Conservation (phyloP, 2,797 vertebrate genomes). For the Limnodromus scolopaceus region DNA sequence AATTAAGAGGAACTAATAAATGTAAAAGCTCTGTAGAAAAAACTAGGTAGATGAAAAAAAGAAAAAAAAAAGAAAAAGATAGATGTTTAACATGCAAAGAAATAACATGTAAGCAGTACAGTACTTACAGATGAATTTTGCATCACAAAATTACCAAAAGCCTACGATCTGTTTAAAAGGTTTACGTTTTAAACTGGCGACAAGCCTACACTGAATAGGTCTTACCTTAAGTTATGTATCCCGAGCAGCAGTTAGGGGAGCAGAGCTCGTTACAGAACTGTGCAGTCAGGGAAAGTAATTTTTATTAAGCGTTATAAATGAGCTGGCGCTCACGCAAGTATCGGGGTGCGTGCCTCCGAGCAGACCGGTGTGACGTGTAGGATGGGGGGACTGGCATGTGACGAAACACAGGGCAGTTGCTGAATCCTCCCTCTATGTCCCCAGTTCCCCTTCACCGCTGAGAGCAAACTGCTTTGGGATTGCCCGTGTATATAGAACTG, state of each 20-base stretch:
- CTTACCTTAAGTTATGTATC: background rate
- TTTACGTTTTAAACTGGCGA: background rate
- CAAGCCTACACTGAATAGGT: background rate
- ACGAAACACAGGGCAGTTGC: background rate
- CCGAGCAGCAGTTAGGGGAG: background rate
- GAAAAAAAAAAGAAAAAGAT: too few relatives aligned
- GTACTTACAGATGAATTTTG: background rate
- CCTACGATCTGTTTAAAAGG: background rate
- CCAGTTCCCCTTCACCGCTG: background rate
- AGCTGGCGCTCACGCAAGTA: background rate
- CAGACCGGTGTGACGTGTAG: background rate
- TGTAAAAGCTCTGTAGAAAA: background rate
- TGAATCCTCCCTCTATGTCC: background rate
- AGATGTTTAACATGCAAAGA: background rate
- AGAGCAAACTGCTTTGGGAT: background rate
- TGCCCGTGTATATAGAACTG: background rate
- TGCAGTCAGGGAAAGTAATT: background rate
- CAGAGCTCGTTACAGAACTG: background rate
- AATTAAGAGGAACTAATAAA: background rate
- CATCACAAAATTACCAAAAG: background rate
- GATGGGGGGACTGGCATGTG: background rate
- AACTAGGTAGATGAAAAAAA: background rate
- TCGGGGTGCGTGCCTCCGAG: accelerated
- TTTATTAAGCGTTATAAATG: background rate
- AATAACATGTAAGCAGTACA: background rate